A percentile compares a stretch with the other conserved stretches of the same genome.
Conservation (phyloP, 2,113 vertebrate genomes). For the Daubentonia madagascariensis region DNA sequence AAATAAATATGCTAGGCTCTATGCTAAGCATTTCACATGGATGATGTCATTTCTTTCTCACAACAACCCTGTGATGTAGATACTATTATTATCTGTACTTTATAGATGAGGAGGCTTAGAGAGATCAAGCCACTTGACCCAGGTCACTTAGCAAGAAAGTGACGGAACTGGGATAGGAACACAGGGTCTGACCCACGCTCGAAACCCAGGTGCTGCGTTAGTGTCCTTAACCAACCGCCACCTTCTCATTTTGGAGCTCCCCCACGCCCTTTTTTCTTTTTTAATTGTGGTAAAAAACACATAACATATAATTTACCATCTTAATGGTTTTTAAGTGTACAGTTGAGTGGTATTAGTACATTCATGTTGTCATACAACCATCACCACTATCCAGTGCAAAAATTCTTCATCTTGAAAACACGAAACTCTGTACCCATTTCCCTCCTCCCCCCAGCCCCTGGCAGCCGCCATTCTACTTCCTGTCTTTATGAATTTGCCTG, state of each 20-base stretch:
- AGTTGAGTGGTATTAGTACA: background rate
- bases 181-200: background rate
- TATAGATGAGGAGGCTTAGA: background rate
- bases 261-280: background rate
- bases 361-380: background rate
- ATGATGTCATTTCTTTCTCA: background rate
- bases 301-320: too few relatives aligned
- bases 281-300: background rate
- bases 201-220: background rate
- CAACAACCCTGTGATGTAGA: background rate
- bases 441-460: background rate
- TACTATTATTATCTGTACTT: background rate
- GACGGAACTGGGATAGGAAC: background rate
- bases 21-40: background rate
- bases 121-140: background rate
- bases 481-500: background rate
- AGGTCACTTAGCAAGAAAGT: background rate
- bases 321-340: background rate
- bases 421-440: background rate
- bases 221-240: too few relatives aligned
- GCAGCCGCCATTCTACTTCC: background rate
- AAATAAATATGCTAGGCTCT: background rate
- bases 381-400: background rate
- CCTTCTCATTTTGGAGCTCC: background rate
- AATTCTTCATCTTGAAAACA: background rate